Percentiles rank a stretch among this genome's conserved stretches.
phyloP scores from a whole-genome alignment of 2,797 vertebrate species.

The Florisuga fusca region DNA sequence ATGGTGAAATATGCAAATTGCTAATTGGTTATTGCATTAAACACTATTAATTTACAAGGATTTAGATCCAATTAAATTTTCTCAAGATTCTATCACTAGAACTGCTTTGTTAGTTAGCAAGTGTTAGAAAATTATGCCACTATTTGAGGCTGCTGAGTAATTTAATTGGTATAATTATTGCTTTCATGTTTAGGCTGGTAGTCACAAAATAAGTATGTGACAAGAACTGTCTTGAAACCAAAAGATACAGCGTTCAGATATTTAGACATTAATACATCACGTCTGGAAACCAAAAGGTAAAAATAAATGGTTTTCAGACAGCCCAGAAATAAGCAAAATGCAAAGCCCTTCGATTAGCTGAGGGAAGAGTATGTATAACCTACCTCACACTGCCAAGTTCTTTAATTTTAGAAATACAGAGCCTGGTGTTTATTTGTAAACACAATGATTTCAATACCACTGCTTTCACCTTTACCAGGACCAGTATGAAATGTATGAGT shows the following conservation, averaged over 20 bases:
- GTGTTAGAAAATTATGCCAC: conserved; percentile 47
- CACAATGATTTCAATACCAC: background rate
- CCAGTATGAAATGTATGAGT: background rate
- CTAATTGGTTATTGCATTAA: conserved; percentile 33
- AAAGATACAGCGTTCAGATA: background rate
- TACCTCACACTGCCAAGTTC: background rate
- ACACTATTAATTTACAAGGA: conserved; percentile 68
- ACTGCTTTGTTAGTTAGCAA: conserved; percentile 42
- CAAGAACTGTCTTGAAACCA: conserved; percentile 9
- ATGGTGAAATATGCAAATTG: conserved; percentile 31
- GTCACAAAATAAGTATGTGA: conserved; percentile 50
- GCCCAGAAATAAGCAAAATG: background rate
- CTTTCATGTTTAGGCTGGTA: conserved; percentile 58
- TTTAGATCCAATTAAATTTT: conserved; percentile 72
- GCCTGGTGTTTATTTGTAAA: background rate
- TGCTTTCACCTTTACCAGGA: background rate
- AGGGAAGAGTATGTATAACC: background rate
- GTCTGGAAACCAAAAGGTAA: background rate
- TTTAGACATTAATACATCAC: background rate
- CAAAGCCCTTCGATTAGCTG: background rate
- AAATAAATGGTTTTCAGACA: background rate
- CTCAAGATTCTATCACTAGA: conserved; percentile 56
- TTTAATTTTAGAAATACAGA: background rate
- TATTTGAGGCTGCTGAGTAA: conserved; percentile 67
- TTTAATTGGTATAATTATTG: conserved; percentile 72